Evolutionary conservation across 1,140 invertebrate species (phyloP).

Genomic region (Ruditapes philippinarum): DNA sequence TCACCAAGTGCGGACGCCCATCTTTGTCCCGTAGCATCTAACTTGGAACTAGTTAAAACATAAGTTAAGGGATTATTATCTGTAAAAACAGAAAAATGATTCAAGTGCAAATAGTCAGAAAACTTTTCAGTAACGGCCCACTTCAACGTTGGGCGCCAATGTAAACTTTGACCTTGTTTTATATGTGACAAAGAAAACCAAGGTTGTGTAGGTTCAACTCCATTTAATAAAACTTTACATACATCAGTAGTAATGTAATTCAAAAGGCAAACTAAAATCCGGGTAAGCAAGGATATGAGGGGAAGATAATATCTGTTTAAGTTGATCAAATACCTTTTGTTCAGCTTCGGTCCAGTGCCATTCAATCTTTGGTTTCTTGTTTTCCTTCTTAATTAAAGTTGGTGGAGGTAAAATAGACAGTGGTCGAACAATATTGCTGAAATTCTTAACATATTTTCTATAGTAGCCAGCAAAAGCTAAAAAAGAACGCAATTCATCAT

Average conservation of each 20-base stretch:
- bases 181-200: too few relatives aligned
- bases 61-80: background rate
- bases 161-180: too few relatives aligned
- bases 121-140: background rate
- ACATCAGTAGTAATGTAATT: too few relatives aligned
- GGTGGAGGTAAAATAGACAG: background rate
- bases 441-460: conserved; percentile 31
- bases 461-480: background rate
- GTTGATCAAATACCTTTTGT: background rate
- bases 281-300: background rate
- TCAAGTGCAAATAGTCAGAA: background rate
- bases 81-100: background rate
- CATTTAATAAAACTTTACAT: too few relatives aligned
- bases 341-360: background rate
- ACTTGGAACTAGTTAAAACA: background rate
- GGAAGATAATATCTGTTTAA: background rate
- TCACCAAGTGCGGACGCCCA: background rate
- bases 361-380: background rate
- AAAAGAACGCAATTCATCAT: conserved; percentile 10
- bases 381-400: background rate
- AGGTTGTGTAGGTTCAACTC: too few relatives aligned
- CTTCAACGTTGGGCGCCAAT: background rate
- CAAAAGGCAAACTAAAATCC: background rate
- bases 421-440: conserved; percentile 7
- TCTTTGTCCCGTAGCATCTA: background rate